Evolutionary conservation across 2,797 vertebrate species (phyloP).

Genomic region (Sus cebifrons): DNA sequence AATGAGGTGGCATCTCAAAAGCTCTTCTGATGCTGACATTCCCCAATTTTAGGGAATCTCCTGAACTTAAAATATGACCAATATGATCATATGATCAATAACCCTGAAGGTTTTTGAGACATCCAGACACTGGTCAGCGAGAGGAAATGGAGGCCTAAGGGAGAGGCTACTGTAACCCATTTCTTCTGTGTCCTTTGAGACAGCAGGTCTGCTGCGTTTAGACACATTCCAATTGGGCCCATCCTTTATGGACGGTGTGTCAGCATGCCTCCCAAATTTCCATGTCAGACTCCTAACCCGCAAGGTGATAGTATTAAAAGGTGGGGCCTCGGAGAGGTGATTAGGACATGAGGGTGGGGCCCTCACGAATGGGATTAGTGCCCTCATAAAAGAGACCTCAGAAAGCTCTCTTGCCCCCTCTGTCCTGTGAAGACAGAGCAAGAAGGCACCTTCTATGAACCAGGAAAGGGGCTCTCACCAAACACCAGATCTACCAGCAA

Average conservation of each 20-base stretch:
- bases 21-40: background rate
- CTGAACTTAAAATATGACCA: background rate
- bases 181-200: background rate
- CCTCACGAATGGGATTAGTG: background rate
- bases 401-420: background rate
- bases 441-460: background rate
- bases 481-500: background rate
- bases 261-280: background rate
- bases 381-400: background rate
- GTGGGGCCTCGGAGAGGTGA: background rate
- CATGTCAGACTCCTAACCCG: background rate
- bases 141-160: background rate
- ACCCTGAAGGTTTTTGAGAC: constrained; percentile 22
- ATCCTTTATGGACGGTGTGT: no score
- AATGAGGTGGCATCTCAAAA: background rate
- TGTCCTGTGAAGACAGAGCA: background rate
- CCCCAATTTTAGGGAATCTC: background rate
- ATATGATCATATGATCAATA: background rate
- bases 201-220: background rate
- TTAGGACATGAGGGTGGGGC: background rate
- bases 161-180: background rate
- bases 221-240: background rate
- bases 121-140: background rate
- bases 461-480: background rate
- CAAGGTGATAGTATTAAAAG: background rate